These are phyloP conservation scores for Rallus limicola DNA, from an alignment of 2,113 vertebrate species.

Conservation along the genomic window DNA sequence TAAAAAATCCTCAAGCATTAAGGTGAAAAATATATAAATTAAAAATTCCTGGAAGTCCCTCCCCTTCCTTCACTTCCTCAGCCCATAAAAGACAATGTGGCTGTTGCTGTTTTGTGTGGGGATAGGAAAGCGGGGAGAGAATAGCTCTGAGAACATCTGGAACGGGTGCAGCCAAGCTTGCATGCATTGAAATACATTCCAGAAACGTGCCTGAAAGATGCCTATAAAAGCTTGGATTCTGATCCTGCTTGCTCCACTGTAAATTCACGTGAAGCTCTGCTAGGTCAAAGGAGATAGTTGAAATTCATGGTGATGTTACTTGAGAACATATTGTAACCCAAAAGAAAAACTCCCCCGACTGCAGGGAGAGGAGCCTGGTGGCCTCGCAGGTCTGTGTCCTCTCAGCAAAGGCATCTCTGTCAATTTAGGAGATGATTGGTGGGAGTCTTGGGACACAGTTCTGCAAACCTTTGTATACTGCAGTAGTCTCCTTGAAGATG, in stretches of 20 bases:
- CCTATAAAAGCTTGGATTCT: background rate
- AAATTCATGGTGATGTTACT: background rate
- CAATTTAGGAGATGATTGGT: background rate
- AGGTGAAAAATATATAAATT: constrained; percentile 29
- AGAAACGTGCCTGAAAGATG: background rate
- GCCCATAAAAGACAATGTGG: constrained; percentile 14
- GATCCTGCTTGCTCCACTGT: background rate
- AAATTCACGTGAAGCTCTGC: background rate
- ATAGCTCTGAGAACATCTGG: background rate
- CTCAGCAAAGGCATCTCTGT: background rate
- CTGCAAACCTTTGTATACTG: background rate
- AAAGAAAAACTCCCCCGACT: background rate
- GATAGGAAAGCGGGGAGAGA: constrained; percentile 26
- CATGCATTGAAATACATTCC: background rate
- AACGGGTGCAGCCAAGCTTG: background rate
- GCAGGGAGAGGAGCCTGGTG: background rate
- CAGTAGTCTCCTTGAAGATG: background rate
- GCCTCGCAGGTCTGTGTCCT: background rate
- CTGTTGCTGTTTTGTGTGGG: background rate
- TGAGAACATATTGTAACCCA: background rate
- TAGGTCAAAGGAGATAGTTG: background rate
- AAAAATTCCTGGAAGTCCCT: constrained; percentile 52
- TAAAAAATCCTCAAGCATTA: background rate
- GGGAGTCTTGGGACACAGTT: background rate
- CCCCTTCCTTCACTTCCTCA: constrained; percentile 23